Evolutionary conservation across 2,797 vertebrate genomes (phyloP).

Genomic region (Danio choprae): DNA sequence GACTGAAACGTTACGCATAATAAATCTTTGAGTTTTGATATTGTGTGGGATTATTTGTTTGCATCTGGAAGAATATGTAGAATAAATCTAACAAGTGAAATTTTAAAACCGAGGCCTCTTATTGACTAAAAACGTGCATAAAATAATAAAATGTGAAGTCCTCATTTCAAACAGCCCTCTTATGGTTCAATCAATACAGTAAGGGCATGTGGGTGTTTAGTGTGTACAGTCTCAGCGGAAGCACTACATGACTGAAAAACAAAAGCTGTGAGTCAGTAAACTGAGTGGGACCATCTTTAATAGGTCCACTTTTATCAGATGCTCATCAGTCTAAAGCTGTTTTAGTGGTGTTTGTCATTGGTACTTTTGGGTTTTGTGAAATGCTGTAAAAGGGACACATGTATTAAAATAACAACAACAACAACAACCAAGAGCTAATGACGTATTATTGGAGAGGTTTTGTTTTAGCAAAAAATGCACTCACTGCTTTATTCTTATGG

Average conservation of each 20-base stretch:
- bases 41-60: too few relatives aligned
- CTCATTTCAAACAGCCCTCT: neutral
- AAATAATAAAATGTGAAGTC: neutral
- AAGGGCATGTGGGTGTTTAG: constrained; percentile 1
- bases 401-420: neutral
- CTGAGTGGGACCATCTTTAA: constrained; percentile 9
- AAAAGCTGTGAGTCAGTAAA: constrained; percentile 40
- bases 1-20: too few relatives aligned
- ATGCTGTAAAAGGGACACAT: constrained; percentile 21
- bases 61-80: too few relatives aligned
- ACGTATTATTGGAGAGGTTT: neutral
- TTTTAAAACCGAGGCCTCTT: too few relatives aligned
- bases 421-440: neutral
- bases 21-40: too few relatives aligned
- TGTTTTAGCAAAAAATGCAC: neutral
- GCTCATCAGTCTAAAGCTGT: constrained; percentile 10
- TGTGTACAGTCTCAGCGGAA: constrained; percentile 20
- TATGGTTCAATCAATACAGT: neutral
- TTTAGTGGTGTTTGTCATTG: neutral
- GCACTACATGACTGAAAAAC: constrained; percentile 30
- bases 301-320: constrained; percentile 4
- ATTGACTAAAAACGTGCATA: too few relatives aligned
- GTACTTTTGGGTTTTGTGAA: constrained; percentile 11
- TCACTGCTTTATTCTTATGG: neutral
- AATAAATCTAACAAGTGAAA: too few relatives aligned